Evolutionary conservation across 2,113 vertebrate genomes (phyloP).

Genomic region (Anoura caudifer): DNA sequence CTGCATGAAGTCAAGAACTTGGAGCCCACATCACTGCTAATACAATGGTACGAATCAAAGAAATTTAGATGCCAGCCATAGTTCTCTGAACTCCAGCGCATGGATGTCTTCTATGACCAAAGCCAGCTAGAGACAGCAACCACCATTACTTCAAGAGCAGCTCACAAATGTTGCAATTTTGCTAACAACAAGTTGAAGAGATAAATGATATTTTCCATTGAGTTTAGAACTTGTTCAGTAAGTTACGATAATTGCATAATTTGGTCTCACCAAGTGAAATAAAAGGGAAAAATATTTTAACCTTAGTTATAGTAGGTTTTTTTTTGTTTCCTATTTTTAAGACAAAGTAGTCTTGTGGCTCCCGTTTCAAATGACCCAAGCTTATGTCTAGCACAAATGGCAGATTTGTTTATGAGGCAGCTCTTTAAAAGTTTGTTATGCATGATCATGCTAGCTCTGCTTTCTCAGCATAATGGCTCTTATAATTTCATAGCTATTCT

Average conservation of each 20-base stretch:
- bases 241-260: not conserved
- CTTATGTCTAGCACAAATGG: not conserved
- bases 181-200: not conserved
- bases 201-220: not conserved
- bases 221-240: not conserved
- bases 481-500: constrained; percentile 17
- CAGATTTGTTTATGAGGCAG: not conserved
- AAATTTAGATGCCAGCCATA: not conserved
- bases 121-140: not conserved
- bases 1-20: too few relatives aligned
- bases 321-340: not conserved
- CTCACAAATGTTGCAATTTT: not conserved
- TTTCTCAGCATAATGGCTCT: constrained; percentile 21
- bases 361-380: not conserved
- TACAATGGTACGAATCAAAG: not conserved
- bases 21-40: too few relatives aligned
- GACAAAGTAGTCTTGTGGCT: not conserved
- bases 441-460: not conserved
- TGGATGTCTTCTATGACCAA: not conserved
- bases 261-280: not conserved
- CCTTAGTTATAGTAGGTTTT: not conserved
- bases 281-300: not conserved
- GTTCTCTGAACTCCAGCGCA: not conserved
- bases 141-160: not conserved
- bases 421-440: not conserved